phyloP scores from a whole-genome alignment of 2,888 invertebrate species.

The Tenthredo mesomela region DNA sequence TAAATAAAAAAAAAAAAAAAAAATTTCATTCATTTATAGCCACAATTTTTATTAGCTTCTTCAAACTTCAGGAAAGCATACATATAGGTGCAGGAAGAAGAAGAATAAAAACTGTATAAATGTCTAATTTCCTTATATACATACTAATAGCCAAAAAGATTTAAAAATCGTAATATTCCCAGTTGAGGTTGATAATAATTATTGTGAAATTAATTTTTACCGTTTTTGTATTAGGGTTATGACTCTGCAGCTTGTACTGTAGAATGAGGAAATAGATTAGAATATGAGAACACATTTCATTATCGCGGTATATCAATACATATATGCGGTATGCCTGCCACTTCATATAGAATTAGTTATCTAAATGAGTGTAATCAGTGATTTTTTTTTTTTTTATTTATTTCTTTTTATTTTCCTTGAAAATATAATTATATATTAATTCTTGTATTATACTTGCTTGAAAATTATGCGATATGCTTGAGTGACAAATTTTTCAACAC shows the following conservation, averaged over 20 bases:
- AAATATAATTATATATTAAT: not conserved
- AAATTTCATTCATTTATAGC: not conserved
- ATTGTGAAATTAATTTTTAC: not conserved
- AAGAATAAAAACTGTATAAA: too few relatives aligned
- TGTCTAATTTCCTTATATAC: not conserved
- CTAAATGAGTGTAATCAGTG: not conserved
- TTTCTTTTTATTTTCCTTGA: not conserved
- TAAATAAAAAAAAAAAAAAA: too few relatives aligned
- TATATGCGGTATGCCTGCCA: not conserved
- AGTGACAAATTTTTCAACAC: not conserved
- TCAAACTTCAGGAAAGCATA: not conserved
- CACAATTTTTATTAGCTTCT: not conserved
- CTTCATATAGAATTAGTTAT: not conserved
- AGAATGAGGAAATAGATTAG: constrained; percentile 13
- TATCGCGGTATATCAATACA: not conserved
- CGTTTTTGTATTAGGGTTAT: not conserved
- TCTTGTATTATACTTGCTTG: not conserved
- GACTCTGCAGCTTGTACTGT: not conserved
- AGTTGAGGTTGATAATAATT: not conserved
- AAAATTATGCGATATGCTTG: not conserved
- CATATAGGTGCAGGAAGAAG: too few relatives aligned
- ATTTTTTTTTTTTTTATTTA: not conserved
- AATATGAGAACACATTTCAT: not conserved
- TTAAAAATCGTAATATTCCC: not conserved
- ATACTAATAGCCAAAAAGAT: not conserved